Evolutionary conservation across 2,113 vertebrate species (phyloP).

Genomic region (Ancistrus triradiatus): DNA sequence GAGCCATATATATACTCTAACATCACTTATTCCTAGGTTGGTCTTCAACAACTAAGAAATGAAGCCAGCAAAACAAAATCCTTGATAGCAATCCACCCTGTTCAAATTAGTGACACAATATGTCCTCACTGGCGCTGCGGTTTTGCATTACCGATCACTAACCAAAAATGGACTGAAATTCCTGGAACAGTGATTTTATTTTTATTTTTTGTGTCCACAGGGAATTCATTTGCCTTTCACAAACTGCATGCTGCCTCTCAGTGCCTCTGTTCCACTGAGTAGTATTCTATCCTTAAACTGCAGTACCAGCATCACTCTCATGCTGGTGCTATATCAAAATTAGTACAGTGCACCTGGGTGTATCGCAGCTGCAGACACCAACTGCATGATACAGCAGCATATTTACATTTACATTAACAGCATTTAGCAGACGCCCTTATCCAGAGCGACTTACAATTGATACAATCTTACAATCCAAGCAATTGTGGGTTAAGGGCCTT

Average conservation of each 20-base stretch:
- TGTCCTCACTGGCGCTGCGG: slow-evolving; percentile 1
- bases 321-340: background rate
- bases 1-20: background rate
- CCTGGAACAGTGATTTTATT: slow-evolving; percentile 26
- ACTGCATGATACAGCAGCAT: no score
- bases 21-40: background rate
- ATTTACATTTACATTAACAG: no score
- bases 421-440: no score
- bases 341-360: no score
- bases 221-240: slow-evolving; percentile 5
- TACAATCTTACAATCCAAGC: no score
- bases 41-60: slow-evolving; percentile 1
- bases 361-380: no score
- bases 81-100: background rate
- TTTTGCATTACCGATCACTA: slow-evolving; percentile 10
- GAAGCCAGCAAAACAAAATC: background rate
- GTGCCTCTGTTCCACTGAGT: background rate
- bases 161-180: slow-evolving; percentile 21
- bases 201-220: slow-evolving; percentile 5
- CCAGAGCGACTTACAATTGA: no score
- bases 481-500: no score
- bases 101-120: slow-evolving; percentile 9
- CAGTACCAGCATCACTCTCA: background rate
- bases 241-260: background rate
- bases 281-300: background rate